Evolutionary conservation across 2,888 invertebrate genomes (phyloP), one percentile per base, ranked within the genome.

Genomic region (Hypomecis atomaria): DNA sequence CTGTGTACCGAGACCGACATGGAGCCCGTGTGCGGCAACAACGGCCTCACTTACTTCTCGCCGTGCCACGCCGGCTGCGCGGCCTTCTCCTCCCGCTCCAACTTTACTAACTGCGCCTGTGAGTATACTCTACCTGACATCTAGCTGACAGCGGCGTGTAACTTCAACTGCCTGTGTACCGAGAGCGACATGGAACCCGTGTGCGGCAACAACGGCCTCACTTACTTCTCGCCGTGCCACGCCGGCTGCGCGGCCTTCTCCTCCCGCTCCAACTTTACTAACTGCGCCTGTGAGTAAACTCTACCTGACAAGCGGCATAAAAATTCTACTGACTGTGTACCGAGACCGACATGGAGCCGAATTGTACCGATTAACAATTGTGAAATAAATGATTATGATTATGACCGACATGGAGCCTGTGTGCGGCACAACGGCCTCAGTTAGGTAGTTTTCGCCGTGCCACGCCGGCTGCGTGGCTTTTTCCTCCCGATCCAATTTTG

Each of bases 51-150:
- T 7, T 99, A 98, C 92, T 99, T 98, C 91, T 98, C 98, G 74
- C 98, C 99, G 8, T 99, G 99, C 87, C 98, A 97, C 90, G 99
- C 99, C 57, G 99, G 99, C 62, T 99, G 99, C 86, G 96, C 96
- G 57, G 96, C 96, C 65, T 96, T 96, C 87, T 88, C 90, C 23
- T 95, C 96, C 6, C 67, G 69, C 66, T 96, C 97, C 75, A 98
- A 98, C 90, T 98, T 97, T 84, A 97, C 97, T 75, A 97, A 98
- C 88, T 98, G 98, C 93, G 97, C 98, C 79, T 98, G 98, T 96
- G 88, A 95, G 96, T 94, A 43, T 10, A 38, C 3, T 23, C 34
- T 48, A n/a, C 36, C 34, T 48, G 8, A n/a, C n/a, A n/a, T n/a
- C n/a, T n/a, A n/a, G n/a, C n/a, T n/a, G n/a, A 23, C 23, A 23